Conservation (phyloP, 1,140 invertebrate species). For the Diorhabda elongata region DNA sequence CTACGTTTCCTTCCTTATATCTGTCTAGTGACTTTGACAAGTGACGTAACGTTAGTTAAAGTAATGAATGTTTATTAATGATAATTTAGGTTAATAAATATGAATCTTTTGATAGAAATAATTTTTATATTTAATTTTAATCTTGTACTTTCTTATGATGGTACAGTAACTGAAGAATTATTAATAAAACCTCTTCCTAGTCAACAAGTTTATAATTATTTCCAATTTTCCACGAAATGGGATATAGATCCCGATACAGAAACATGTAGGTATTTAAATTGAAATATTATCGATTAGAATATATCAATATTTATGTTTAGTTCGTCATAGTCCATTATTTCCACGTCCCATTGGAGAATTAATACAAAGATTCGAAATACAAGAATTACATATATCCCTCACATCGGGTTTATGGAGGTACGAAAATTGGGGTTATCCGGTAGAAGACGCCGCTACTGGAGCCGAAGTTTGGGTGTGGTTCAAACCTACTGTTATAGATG, state of each 20-base stretch:
- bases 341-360: constrained; percentile 88
- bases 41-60: no score
- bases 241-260: constrained; percentile 52
- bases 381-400: constrained; percentile 86
- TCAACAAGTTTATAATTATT: constrained; percentile 77
- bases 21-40: no score
- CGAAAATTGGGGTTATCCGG: constrained; percentile 88
- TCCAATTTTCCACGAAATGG: constrained; percentile 81
- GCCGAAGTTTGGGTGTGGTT: constrained; percentile 95
- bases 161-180: constrained; percentile 75
- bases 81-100: no score
- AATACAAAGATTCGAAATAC: constrained; percentile 75
- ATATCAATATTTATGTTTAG: constrained; percentile 48
- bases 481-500: constrained; percentile 50
- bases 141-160: constrained; percentile 37
- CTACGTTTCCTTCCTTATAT: no score
- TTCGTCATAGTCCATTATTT: constrained; percentile 81
- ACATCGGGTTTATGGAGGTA: constrained; percentile 92
- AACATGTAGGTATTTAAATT: constrained; percentile 53
- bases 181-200: constrained; percentile 71
- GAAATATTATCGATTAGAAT: constrained; percentile 9
- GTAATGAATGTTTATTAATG: no score
- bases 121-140: constrained; percentile 7
- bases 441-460: constrained; percentile 81
- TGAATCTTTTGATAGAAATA: neutral